Base-by-base conservation (phyloP, 1,140 invertebrate genomes). In the Euglossa dilemma region DNA sequence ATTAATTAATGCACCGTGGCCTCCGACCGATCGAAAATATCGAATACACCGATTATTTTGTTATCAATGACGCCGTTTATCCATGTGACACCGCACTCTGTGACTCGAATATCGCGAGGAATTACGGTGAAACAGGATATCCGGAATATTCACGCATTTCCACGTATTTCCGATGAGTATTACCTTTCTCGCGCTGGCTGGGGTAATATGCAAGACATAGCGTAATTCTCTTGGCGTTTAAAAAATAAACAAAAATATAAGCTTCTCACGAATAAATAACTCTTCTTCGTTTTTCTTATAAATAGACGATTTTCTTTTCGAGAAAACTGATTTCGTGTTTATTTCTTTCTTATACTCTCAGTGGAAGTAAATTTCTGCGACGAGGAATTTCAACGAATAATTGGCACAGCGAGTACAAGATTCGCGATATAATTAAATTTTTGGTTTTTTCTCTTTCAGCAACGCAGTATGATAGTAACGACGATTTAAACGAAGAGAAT, bases 1-100 rank as follows among this genome's bases (percentile, higher is more conserved):
- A 3, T 8, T 25, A 45, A 64, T 80, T 80, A 54, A n/a, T 23
- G 57, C 45, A 73, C 78, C 69, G 47, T 72, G 69, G 57, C 57
- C 78, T 80, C 63, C 69, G 69, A 80, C 69, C 45, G 56, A 61
- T 36, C 36, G 57, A 80, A 61, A n/a, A 36, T 36, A 72, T 80
- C 77, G 67, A 59, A 18, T 63, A 5, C 47, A 9, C 23, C 23
- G 67, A 72, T 72, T 80, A 61, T 9, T 52, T 63, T 50, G 18
- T 43, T 80, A 80, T 78, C 67, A 50, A 28, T 18, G 56, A 57
- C 43, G 25, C 0, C 12, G 45, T n/a, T n/a, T 18, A 14, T 47
- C 16, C 12, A 23, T 25, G 64, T 36, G 52, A 56, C 75, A 25
- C 18, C 43, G 18, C 23, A 28, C 18, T 11, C 18, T 25, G 54